A percentile compares a stretch with the other conserved stretches of the same genome.
phyloP scores from a whole-genome alignment of 2,888 invertebrate species.

The Gisinianus flammeolus region DNA sequence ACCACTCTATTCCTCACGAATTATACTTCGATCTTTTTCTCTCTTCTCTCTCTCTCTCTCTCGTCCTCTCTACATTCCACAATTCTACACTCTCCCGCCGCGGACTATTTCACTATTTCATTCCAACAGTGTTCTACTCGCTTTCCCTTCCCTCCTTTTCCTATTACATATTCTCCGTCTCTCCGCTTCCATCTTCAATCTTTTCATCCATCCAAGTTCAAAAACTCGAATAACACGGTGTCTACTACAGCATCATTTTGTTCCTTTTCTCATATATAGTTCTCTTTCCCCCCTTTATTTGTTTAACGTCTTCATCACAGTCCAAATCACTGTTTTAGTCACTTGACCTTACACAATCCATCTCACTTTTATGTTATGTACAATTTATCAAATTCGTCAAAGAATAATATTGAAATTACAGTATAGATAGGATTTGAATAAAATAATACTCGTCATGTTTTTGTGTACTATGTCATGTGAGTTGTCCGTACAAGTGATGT shows the following conservation, averaged over 20 bases:
- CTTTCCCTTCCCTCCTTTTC: conserved; percentile 37
- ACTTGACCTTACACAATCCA: conserved; percentile 29
- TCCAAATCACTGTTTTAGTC: too few relatives aligned
- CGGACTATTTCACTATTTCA: neutral
- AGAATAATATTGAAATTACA: too few relatives aligned
- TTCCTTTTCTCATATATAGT: conserved; percentile 23
- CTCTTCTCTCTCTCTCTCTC: conserved; percentile 45
- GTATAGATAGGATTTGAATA: too few relatives aligned
- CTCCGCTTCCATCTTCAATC: too few relatives aligned
- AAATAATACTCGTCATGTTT: too few relatives aligned
- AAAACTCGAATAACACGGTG: conserved; percentile 23
- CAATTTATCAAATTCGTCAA: too few relatives aligned
- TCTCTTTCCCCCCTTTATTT: neutral
- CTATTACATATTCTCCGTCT: neutral
- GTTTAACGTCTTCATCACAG: neutral
- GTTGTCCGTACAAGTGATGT: too few relatives aligned
- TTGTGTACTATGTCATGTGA: too few relatives aligned
- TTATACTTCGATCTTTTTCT: conserved; percentile 56
- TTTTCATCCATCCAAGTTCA: conserved; percentile 13
- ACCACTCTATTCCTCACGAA: conserved; percentile 58
- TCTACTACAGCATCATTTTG: conserved; percentile 5
- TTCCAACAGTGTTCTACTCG: neutral
- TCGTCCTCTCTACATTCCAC: conserved; percentile 22
- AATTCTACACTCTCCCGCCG: too few relatives aligned
- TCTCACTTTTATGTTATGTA: conserved; percentile 24